Base-by-base conservation (phyloP, 2,888 invertebrate species). In the Drosophila meridiana region DNA sequence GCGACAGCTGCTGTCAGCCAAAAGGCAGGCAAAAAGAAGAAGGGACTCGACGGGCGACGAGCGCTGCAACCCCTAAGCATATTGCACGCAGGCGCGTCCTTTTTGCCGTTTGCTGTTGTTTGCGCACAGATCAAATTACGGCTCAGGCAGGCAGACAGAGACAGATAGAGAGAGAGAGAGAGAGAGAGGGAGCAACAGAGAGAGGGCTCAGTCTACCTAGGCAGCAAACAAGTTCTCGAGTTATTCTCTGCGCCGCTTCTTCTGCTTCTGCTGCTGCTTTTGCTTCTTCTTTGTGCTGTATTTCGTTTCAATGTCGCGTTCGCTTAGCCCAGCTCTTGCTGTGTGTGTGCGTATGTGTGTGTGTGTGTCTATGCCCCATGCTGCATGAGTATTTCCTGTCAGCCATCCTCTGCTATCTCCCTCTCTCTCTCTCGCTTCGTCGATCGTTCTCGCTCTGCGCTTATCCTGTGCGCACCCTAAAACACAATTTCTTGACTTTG, bases 41-140 rank as follows among this genome's bases (percentile, higher is more conserved):
- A 67, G 80, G 65, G 75, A 60, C 61, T n/a, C 58, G 47, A n/a
- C 50, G 80, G 47, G 65, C 20, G 20, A 20, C 20, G 20, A 78
- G 63, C 68, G 68, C 26, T 55, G 55, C 84, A 84, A 85, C 84
- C 84, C 84, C 84, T 89, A 89, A 77, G 87, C 89, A 83, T 89
- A 83, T 83, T 89, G 83, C 83, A 83, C 50, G 50, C 83, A 87
- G 82, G 76, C 83, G 86, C 90, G 90, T 83, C 88, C 88, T 89
- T 87, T 87, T 82, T 67, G 73, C 80, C 20, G 20, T 20, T 20
- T 20, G 20, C 20, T 20, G 20, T 76, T 76, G 83, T 69, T 72
- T 84, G 88, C 88, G 69, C 79, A 67, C 69, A 79, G 83, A 90
- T 83, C 83, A 76, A 83, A 90, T 83, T 83, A 80, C 83, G 64